Evolutionary conservation across 2,113 vertebrate genomes (phyloP), one percentile per base, ranked within the genome.

Genomic region (Gila orcuttii): DNA sequence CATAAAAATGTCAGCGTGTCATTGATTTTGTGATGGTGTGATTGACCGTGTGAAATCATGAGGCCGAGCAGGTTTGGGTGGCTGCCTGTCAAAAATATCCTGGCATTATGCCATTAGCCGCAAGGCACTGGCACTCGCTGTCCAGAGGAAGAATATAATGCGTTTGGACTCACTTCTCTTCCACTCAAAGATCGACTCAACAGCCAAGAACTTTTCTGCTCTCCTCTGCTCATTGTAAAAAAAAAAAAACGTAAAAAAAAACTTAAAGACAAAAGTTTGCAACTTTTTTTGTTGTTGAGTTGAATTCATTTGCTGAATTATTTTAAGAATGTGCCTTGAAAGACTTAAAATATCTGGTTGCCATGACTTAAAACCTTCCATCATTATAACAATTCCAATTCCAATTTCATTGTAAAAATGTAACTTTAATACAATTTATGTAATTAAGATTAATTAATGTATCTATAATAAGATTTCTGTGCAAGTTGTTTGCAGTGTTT

Each of bases 41-140:
- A 81, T 12, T 82, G 60, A 82, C 9, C 31, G 12, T 52, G 45
- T 69, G 25, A 21, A 82, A 82, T 31, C 45, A 68, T 31, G 25
- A 69, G 45, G 45, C 45, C 1, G 11, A 50, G 62, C 45, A 82
- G 60, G 79, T 69, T 82, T 82, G 62, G 62, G 11, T 33, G 19
- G 25, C 79, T 69, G 79, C 50, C 62, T 82, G 79, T 69, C 79
- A 69, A 69, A 82, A 82, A 69, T 50, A 23, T 52, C 64, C 62
- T 69, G 79, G 79, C 62, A 69, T 69, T 69, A 36, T 69, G 42
- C 62, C 79, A 69, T 82, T 82, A 82, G 62, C 79, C 47, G 45
- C 25, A 33, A 50, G 79, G 45, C 47, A 33, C 62, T 82, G 79
- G 47, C 42, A 69, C 47, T 82, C 47, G 6, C 25, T 52, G 62